Evolutionary conservation across 2,888 invertebrate species (phyloP).

Genomic region (Drosophila limbata): DNA sequence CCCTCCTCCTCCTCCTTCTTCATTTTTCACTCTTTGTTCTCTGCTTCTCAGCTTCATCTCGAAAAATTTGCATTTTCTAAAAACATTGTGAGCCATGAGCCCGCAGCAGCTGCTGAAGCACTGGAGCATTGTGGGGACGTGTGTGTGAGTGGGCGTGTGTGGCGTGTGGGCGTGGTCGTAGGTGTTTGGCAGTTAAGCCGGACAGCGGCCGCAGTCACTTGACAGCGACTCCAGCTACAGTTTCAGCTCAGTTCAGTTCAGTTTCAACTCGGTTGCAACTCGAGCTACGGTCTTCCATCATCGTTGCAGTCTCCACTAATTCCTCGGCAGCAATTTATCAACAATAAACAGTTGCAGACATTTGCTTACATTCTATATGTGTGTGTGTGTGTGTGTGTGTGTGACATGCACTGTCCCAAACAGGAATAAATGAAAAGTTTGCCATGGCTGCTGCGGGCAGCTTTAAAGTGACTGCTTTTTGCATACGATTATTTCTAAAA

Average conservation of each 20-base stretch:
- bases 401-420: conserved; percentile 76
- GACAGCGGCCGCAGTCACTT: conserved; percentile 57
- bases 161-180: conserved; percentile 58
- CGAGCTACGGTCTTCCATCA: conserved; percentile 62
- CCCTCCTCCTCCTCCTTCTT: background rate
- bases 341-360: conserved; percentile 83
- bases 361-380: conserved; percentile 59
- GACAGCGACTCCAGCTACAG: conserved; percentile 50
- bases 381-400: conserved; percentile 47
- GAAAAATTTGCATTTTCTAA: conserved; percentile 83
- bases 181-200: conserved; percentile 64
- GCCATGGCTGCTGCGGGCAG: conserved; percentile 63
- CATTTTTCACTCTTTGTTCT: background rate
- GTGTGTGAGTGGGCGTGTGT: background rate
- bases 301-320: conserved; percentile 79
- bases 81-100: conserved; percentile 63
- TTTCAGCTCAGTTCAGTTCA: conserved; percentile 33
- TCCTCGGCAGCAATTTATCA: conserved; percentile 83
- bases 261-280: conserved; percentile 45
- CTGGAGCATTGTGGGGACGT: background rate
- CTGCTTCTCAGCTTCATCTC: conserved; percentile 13
- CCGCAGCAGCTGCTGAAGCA: conserved; percentile 53
- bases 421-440: conserved; percentile 79
- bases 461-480: conserved; percentile 55
- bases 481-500: background rate